Evolutionary conservation across 2,888 invertebrate species (phyloP), one percentile per base, ranked within the genome.

Genomic region (Agrochola lota): DNA sequence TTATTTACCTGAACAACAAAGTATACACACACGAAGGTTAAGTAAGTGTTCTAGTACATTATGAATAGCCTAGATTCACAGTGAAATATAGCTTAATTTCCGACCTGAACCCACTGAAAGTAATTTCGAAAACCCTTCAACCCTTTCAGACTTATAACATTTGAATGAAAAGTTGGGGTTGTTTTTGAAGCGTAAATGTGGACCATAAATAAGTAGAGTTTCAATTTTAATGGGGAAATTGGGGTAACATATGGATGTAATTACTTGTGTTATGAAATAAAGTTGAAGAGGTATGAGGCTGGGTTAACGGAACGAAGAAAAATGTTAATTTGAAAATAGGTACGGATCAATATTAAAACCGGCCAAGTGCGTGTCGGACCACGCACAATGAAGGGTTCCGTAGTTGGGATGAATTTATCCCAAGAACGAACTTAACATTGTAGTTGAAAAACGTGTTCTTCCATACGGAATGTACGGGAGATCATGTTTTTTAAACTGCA

Each of bases 71-170:
- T 87, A 88, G 85, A 81, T 85, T 81, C 76, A 77, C 79, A 60
- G 62, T 86, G 78, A 89, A 82, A 85, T 88, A 89, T 87, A 77
- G 80, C 84, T 83, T 86, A 89, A 89, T 91, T 89, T 90, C 87
- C 90, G 85, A 86, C 84, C 83, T 87, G 84, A 84, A 81, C 84
- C 84, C 79, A 82, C 73, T 83, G 85, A 91, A 89, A 89, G 88
- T 90, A 89, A 91, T 90, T 90, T 87, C 72, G 74, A 86, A 88
- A 86, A 74, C 83, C 85, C 71, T 85, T 86, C 59, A 83, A 85
- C 83, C 85, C 81, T 88, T 83, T 85, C 67, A 78, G 80, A 88
- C 75, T 86, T 83, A 80, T 85, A 85, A 83, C 78, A 79, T 87
- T 87, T 81, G 69, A 79, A 87, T 88, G 81, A 88, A 86, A 83